Evolutionary conservation across 2,797 vertebrate species (phyloP), one percentile per base, ranked within the genome.

Genomic region (Sardinella longiceps): DNA sequence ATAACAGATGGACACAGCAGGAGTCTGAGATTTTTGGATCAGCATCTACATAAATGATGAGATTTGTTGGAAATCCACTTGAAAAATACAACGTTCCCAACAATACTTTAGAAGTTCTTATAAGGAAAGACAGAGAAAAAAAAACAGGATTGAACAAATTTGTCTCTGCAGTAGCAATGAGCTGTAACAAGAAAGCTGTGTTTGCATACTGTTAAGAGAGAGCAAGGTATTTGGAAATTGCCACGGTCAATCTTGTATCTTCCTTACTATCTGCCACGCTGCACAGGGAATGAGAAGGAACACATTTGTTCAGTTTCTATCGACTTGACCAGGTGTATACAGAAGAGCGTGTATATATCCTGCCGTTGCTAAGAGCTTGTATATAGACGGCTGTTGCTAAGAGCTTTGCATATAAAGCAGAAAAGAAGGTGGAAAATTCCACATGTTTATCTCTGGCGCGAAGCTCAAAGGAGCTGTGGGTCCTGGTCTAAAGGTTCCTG

Each of bases 401-500:
- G 39, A 86, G 81, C 81, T 87, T 86, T 88, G 81, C 83, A 88
- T 90, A 89, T 85, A 77, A 87, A 89, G 89, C 23, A 84, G 83
- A 83, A 46, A 53, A 84, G 82, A 82, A 84, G 81, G 39, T 12
- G 83, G 80, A 85, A 85, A 83, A 87, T 87, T 87, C 48, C 70
- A 87, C 86, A 88, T 89, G 88, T 87, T 82, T 88, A 83, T 86
- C 43, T 86, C 87, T 82, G 87, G 84, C 85, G 85, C 46, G 81
- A 84, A 85, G 83, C 88, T 30, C 82, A 39, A 85, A 85, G 63
- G 81, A 30, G 70, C 85, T 80, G 66, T 28, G 82, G 84, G 53
- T 84, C 87, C 28, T 74, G 46, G 85, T 83, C 81, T 90, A 88
- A 87, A 82, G 77, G 83, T 88, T 91, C 90, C 81, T 88, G 90